Evolutionary conservation across 2,113 vertebrate species (phyloP), one percentile per base, ranked within the genome.

Genomic region (Chitala chitala): DNA sequence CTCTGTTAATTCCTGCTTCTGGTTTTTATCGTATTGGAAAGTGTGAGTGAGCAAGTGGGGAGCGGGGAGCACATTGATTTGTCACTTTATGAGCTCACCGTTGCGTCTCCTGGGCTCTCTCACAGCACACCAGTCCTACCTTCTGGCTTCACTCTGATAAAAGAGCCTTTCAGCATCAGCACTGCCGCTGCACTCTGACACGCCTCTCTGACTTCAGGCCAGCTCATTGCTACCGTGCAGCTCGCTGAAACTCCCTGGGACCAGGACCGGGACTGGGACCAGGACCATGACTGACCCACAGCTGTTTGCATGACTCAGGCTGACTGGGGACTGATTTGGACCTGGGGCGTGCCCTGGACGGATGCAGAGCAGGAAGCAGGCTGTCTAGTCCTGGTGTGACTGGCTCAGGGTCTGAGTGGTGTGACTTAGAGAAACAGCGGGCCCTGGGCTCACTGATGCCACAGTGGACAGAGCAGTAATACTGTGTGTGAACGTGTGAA

Each of bases 21-120:
- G 84, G 75, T 83, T 85, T n/a, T 85, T 79, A 84, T 84, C 82
- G 76, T 82, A 77, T 74, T 80, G 78, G 82, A 85, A 81, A 82
- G 73, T 84, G 50, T 78, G 78, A 80, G 61, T 76, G 44, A 44
- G 76, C 75, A 78, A 76, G 74, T 61, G 77, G 76, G 76, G 71
- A 64, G 56, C 69, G 78, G 38, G 80, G 76, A 78, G 40, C 54
- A 50, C 78, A 69, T 42, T 55, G 73, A 81, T 77, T 78, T 77
- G 82, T 84, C 73, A 80, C 56, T 78, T 74, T 75, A 81, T 83
- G 78, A 84, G 75, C 79, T 84, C 80, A 84, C 71, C 72, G 76
- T 68, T 71, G 75, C 74, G 66, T 61, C 73, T 75, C 68, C 61
- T 48, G 24, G 79, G 78, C 76, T 22, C 64, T 68, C 72, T 71